Conservation (phyloP, 2,888 invertebrate species). For the Ctenicera cuprea region DNA sequence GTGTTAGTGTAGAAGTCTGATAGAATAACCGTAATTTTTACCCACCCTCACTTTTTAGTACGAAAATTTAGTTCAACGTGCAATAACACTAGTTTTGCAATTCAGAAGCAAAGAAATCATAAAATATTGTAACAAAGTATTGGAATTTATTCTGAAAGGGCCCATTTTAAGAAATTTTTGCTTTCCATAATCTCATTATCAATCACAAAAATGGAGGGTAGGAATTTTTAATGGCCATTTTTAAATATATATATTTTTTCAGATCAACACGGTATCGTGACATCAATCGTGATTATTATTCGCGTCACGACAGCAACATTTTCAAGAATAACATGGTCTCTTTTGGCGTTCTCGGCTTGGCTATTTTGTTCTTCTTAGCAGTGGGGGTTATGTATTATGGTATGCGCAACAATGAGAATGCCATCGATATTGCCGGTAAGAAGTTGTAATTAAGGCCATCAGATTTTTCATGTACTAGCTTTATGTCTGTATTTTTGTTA, state of each 20-base stretch:
- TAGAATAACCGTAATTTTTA: too few relatives aligned
- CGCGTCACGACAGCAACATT: conserved; percentile 46
- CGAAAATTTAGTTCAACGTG: too few relatives aligned
- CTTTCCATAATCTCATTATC: too few relatives aligned
- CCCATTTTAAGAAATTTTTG: too few relatives aligned
- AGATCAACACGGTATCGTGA: conserved; percentile 62
- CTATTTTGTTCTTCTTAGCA: conserved; percentile 80
- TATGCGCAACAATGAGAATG: conserved; percentile 77
- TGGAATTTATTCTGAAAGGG: too few relatives aligned
- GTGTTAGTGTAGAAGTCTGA: too few relatives aligned
- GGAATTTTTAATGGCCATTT: too few relatives aligned
- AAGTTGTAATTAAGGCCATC: conserved; percentile 16
- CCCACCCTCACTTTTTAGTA: neutral
- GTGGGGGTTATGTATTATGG: conserved; percentile 82
- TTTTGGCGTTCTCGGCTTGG: conserved; percentile 77
- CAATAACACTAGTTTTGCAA: too few relatives aligned
- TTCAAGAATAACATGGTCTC: conserved; percentile 80
- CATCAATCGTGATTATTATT: conserved; percentile 64
- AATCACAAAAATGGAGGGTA: too few relatives aligned
- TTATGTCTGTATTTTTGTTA: neutral
- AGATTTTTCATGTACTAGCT: neutral
- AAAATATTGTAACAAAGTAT: too few relatives aligned
- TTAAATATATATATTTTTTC: too few relatives aligned
- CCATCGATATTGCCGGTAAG: conserved; percentile 75
- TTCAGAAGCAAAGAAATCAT: too few relatives aligned